phyloP scores from a whole-genome alignment of 1,140 invertebrate species.

The Heterodera schachtii region DNA sequence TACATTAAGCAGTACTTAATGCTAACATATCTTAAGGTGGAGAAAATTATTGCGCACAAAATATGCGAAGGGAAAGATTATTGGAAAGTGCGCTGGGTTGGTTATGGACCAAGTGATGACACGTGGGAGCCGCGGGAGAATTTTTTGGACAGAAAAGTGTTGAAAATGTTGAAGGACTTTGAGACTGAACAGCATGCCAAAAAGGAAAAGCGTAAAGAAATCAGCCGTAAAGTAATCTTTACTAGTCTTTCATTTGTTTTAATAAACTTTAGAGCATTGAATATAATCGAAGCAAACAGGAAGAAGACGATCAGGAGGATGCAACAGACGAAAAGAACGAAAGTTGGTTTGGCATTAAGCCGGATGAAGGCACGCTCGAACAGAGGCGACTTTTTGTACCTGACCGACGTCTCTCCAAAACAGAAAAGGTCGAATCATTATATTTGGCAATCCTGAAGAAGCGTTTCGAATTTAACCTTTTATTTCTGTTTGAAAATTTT shows the following conservation, averaged over 20 bases:
- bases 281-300: background rate
- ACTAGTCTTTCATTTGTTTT: slow-evolving; percentile 8
- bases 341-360: slow-evolving; percentile 36
- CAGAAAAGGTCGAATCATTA: slow-evolving; percentile 31
- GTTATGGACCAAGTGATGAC: slow-evolving; percentile 38
- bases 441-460: background rate
- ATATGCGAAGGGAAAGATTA: slow-evolving; percentile 10
- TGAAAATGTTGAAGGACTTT: slow-evolving; percentile 28
- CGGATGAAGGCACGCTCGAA: slow-evolving; percentile 29
- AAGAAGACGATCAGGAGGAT: background rate
- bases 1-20: no score
- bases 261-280: background rate
- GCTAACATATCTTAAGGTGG: slow-evolving; percentile 12
- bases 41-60: slow-evolving; percentile 32
- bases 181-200: slow-evolving; percentile 5
- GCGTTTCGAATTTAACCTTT: no score
- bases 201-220: slow-evolving; percentile 29
- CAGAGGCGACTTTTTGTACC: slow-evolving; percentile 28
- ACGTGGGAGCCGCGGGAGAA: slow-evolving; percentile 41
- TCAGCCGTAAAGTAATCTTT: background rate
- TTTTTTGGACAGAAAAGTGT: slow-evolving; percentile 27
- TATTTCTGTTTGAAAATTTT: no score
- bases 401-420: slow-evolving; percentile 28
- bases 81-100: slow-evolving; percentile 33
- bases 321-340: slow-evolving; percentile 21